Percentiles rank a stretch among this genome's conserved stretches.
These are phyloP conservation scores for Luscinia megarhynchos DNA, from an alignment of 2,797 vertebrate species.

Conservation along the genomic window DNA sequence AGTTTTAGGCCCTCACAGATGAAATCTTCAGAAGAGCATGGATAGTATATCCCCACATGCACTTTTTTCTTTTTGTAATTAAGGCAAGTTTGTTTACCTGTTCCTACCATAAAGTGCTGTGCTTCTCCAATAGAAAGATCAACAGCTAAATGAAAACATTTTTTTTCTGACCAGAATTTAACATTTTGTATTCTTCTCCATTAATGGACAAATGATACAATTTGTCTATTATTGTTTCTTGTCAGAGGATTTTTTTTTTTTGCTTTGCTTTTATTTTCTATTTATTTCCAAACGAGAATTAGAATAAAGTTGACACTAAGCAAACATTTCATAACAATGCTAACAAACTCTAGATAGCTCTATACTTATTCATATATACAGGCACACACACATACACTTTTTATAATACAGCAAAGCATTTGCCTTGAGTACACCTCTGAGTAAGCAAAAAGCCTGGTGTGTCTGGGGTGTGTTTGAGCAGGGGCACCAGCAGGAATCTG, in stretches of 20 bases:
- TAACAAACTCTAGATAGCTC: conserved; percentile 51
- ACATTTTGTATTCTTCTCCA: not conserved
- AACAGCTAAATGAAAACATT: conserved; percentile 36
- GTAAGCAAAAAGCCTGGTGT: conserved; percentile 19
- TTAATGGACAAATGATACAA: conserved; percentile 22
- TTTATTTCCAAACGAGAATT: conserved; percentile 39
- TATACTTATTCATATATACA: conserved; percentile 20
- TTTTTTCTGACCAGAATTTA: conserved; percentile 37
- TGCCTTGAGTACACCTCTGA: conserved; percentile 37
- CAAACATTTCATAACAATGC: conserved; percentile 39
- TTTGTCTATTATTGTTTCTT: conserved; percentile 24
- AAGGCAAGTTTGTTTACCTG: conserved; percentile 73
- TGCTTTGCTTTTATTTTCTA: conserved; percentile 42
- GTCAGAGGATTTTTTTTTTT: conserved; percentile 19
- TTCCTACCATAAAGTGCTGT: conserved; percentile 33
- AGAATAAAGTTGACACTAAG: conserved; percentile 36
- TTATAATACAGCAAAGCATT: conserved; percentile 43
- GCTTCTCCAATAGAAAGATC: conserved; percentile 6
- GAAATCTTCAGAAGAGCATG: not conserved
- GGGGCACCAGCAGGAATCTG: not conserved
- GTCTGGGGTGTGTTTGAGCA: conserved; percentile 24
- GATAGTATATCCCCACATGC: not conserved
- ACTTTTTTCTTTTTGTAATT: conserved; percentile 59
- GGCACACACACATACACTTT: not conserved
- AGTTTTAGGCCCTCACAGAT: not conserved